Evolutionary conservation across 2,113 vertebrate species (phyloP).

Genomic region (Monopterus albus): DNA sequence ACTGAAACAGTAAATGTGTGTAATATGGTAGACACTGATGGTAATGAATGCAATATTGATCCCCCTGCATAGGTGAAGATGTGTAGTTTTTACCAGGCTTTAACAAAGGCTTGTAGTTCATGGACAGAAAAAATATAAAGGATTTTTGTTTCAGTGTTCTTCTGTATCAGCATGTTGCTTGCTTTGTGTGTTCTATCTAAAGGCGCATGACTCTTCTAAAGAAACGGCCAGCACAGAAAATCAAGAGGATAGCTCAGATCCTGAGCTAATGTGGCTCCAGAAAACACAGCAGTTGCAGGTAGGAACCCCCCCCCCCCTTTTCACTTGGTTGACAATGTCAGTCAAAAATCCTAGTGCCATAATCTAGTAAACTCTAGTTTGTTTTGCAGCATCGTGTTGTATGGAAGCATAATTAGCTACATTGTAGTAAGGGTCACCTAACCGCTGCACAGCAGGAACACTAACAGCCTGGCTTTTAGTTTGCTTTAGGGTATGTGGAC

Average conservation of each 20-base stretch:
- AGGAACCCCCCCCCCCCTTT: constrained; percentile 26
- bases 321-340: constrained; percentile 54
- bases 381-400: too few species aligned
- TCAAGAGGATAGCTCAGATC: constrained; percentile 53
- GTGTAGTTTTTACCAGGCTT: neutral
- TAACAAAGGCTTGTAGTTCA: neutral
- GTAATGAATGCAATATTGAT: constrained; percentile 34
- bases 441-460: constrained; percentile 38
- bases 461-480: constrained; percentile 58
- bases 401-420: neutral
- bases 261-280: constrained; percentile 75
- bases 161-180: constrained; percentile 12
- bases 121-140: neutral
- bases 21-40: constrained; percentile 41
- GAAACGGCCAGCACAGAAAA: constrained; percentile 36
- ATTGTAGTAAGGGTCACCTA: constrained; percentile 38
- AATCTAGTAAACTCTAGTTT: neutral
- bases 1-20: constrained; percentile 68
- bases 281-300: constrained; percentile 83
- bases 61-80: neutral
- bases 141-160: neutral
- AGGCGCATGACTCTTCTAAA: constrained; percentile 35
- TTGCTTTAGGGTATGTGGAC: constrained; percentile 48
- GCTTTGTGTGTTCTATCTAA: constrained; percentile 50
- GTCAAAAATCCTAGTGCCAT: neutral